phyloP scores from a whole-genome alignment of 2,888 invertebrate species.

The Tipula confusa region DNA sequence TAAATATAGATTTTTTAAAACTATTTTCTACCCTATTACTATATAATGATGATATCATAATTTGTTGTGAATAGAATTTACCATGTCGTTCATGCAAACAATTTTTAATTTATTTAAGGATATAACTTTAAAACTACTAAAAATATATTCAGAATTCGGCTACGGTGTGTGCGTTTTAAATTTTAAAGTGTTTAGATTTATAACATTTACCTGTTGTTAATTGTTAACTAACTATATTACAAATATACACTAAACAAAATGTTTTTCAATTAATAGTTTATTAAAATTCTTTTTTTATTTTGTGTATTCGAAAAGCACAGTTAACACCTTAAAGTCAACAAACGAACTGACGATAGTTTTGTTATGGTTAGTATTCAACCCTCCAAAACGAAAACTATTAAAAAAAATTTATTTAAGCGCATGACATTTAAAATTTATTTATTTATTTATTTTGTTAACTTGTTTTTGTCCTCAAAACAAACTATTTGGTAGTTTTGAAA shows the following conservation, averaged over 20 bases:
- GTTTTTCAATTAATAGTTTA: neutral
- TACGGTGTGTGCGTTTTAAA: neutral
- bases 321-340: neutral
- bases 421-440: neutral
- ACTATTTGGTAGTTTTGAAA: neutral
- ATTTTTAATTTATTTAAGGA: neutral
- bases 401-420: neutral
- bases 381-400: neutral
- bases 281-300: neutral
- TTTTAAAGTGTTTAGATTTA: neutral
- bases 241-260: neutral
- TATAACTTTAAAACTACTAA: neutral
- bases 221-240: neutral
- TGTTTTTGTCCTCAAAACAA: neutral
- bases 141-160: neutral
- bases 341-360: conserved; percentile 3
- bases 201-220: neutral
- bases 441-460: neutral
- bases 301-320: neutral
- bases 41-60: neutral
- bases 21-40: neutral
- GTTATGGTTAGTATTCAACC: neutral
- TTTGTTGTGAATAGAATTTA: neutral
- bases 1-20: neutral
- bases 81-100: neutral